Percentiles rank a stretch among this genome's conserved stretches.
These are phyloP conservation scores for Agrilus planipennis DNA, from an alignment of 1,140 invertebrate genomes.

Conservation along the genomic window DNA sequence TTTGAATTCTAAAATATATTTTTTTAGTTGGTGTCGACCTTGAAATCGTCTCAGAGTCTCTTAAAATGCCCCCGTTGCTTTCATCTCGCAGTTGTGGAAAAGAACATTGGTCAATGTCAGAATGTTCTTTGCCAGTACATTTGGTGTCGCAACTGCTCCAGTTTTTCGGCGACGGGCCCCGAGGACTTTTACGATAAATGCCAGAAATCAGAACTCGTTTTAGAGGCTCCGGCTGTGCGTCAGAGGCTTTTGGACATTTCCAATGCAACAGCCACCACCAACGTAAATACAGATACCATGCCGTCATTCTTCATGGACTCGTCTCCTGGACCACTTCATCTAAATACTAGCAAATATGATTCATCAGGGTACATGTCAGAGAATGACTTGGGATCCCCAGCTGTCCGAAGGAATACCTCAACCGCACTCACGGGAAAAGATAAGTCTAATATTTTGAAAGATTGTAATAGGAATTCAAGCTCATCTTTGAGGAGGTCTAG, in stretches of 20 bases:
- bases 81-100: slow-evolving; percentile 20
- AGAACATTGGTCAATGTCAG: slow-evolving; percentile 22
- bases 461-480: neutral
- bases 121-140: slow-evolving; percentile 21
- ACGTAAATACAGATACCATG: no score
- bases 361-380: slow-evolving; percentile 3
- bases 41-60: slow-evolving; percentile 18
- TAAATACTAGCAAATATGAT: no score
- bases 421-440: neutral
- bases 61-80: slow-evolving; percentile 20
- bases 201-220: slow-evolving; percentile 4
- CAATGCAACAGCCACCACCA: neutral
- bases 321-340: no score
- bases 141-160: slow-evolving; percentile 20
- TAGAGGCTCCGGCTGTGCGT: neutral
- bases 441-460: no score
- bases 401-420: neutral
- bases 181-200: slow-evolving; percentile 22
- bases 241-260: slow-evolving; percentile 1
- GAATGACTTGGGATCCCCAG: neutral
- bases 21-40: slow-evolving; percentile 10
- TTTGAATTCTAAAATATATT: neutral
- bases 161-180: slow-evolving; percentile 16
- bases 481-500: neutral
- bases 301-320: neutral